Base-by-base conservation (phyloP, 2,888 invertebrate species). In the Drosophila neonasuta region DNA sequence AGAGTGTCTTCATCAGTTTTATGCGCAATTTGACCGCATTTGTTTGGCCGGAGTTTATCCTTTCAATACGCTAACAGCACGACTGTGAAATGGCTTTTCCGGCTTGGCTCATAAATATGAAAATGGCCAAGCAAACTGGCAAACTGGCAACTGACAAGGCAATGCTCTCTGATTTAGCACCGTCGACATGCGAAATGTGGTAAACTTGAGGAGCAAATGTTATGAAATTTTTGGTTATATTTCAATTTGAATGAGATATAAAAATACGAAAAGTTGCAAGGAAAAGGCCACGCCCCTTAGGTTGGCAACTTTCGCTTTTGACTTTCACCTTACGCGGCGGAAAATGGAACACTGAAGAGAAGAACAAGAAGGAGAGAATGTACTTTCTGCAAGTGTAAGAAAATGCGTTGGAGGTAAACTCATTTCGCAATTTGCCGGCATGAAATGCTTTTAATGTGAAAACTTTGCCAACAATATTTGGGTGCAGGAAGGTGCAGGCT, bases 381-480 rank as follows among this genome's bases (percentile, higher is more conserved):
- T 36, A 56, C 29, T 32, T 44, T 30, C 10, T 58, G 64, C 13
- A 32, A 61, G 57, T 56, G 67, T 49, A 63, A 39, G 69, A 60
- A 77, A 77, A 60, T 74, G 77, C 77, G 74, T 58, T 56, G 56
- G 54, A 44, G 68, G 49, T 56, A 63, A 78, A 74, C 75, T 60
- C 78, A 75, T 79, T 77, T 77, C 68, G 64, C 73, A 81, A 85
- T 81, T 84, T 85, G 66, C 66, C 59, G 69, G 75, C 79, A 52
- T 72, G 87, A 84, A 81, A 86, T 59, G 85, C 64, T 86, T 80
- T 81, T 81, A 81, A 81, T 81, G 81, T 74, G 80, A 86, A 81
- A 81, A 81, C 80, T 81, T 81, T 77, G 54, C 41, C 55, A 71
- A 56, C 59, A 59, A 74, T 70, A 74, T 70, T 55, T 48, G 48